Evolutionary conservation across 2,888 invertebrate genomes (phyloP).

Genomic region (Caenorhabditis doughertyi): DNA sequence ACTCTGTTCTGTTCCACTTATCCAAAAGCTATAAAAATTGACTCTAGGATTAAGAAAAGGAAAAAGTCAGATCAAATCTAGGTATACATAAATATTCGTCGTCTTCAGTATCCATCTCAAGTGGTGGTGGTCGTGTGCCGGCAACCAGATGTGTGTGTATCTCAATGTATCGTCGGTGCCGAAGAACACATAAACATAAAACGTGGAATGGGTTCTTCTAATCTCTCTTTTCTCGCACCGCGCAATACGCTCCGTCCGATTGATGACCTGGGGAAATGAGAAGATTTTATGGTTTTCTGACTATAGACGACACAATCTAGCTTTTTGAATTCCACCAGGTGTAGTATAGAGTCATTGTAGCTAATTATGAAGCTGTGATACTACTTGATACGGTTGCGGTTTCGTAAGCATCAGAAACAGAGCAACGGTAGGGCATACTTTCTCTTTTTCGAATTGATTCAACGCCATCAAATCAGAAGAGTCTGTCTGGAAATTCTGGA

Average conservation of each 20-base stretch:
- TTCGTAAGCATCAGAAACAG: too few relatives aligned
- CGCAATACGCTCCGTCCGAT: slow-evolving; percentile 35
- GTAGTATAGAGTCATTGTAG: neutral
- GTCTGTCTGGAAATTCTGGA: too few relatives aligned
- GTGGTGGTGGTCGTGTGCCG: slow-evolving; percentile 19
- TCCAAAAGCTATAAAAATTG: slow-evolving; percentile 24
- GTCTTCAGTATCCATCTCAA: slow-evolving; percentile 30
- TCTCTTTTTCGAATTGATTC: too few relatives aligned
- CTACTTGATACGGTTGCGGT: too few relatives aligned
- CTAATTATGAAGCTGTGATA: too few relatives aligned
- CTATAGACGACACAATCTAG: neutral
- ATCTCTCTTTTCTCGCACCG: slow-evolving; percentile 44
- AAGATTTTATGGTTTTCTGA: slow-evolving; percentile 30
- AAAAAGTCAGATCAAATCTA: slow-evolving; percentile 41
- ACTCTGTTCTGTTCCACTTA: slow-evolving; percentile 16
- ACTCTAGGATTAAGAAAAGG: slow-evolving; percentile 26
- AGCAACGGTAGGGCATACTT: too few relatives aligned
- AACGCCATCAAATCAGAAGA: too few relatives aligned
- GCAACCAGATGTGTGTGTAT: slow-evolving; percentile 37
- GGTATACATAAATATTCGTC: slow-evolving; percentile 54
- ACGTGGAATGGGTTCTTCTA: slow-evolving; percentile 51
- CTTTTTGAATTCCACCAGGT: neutral
- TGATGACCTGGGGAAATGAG: slow-evolving; percentile 8
- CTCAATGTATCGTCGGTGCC: slow-evolving; percentile 11
- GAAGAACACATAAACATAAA: slow-evolving; percentile 63